These are phyloP conservation scores for Chaetodon trifascialis DNA, from an alignment of 2,113 vertebrate genomes.

Conservation along the genomic window DNA sequence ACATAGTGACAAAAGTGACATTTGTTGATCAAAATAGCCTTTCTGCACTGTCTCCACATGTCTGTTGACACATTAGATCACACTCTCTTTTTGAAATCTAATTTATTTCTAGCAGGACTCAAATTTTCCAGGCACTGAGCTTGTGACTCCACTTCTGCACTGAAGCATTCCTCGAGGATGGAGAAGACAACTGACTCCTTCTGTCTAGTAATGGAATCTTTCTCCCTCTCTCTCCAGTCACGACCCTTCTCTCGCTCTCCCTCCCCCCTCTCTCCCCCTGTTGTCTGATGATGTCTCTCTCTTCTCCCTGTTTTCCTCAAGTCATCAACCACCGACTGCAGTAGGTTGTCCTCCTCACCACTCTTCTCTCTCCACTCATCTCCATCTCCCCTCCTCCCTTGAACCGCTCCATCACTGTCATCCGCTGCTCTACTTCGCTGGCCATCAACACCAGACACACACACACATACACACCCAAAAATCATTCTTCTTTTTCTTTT, in stretches of 20 bases:
- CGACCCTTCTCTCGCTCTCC: constrained; percentile 45
- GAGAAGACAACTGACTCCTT: constrained; percentile 64
- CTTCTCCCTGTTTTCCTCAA: constrained; percentile 58
- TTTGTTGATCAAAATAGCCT: constrained; percentile 27
- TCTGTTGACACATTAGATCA: constrained; percentile 38
- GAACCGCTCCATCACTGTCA: constrained; percentile 82
- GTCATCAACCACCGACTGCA: constrained; percentile 71
- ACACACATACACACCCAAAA: constrained; percentile 51
- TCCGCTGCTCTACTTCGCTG: constrained; percentile 65
- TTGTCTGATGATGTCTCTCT: constrained; percentile 63
- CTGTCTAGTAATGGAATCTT: constrained; percentile 67
- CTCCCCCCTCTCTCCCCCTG: constrained; percentile 24
- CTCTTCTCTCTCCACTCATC: constrained; percentile 64
- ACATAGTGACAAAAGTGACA: constrained; percentile 13
- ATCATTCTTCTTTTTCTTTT: constrained; percentile 72
- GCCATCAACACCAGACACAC: constrained; percentile 44
- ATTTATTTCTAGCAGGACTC: constrained; percentile 59
- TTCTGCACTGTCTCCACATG: neutral
- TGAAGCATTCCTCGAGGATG: constrained; percentile 63
- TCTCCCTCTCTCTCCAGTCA: constrained; percentile 57
- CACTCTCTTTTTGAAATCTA: constrained; percentile 46
- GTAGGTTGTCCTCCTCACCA: constrained; percentile 68
- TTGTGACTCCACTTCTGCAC: constrained; percentile 64
- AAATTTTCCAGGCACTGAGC: constrained; percentile 62
- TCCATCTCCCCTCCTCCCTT: constrained; percentile 56